Evolutionary conservation across 2,888 invertebrate species (phyloP), one percentile per base, ranked within the genome.

Genomic region (Lapara coniferarum): DNA sequence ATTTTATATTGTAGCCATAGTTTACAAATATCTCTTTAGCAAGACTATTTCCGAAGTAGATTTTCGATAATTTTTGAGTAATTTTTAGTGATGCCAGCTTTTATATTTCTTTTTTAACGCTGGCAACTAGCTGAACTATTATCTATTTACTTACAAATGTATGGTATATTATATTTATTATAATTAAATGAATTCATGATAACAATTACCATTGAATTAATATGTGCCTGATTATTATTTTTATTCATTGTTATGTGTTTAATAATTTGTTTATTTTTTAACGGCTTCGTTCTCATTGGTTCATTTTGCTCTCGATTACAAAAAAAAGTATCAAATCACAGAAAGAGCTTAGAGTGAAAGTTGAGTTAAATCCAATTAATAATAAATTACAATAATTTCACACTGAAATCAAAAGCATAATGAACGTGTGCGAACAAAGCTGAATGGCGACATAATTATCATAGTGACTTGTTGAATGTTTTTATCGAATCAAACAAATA

Each of bases 221-320:
- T 19, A 75, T 79, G 79, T 79, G 79, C 79, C 78, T 79, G 79
- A 78, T 76, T 74, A 67, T 73, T 67, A 71, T 70, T 30, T 70
- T 70, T 77, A 73, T 74, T 74, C 70, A 72, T 75, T 78, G 79
- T 78, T 79, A 75, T 74, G 70, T 69, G 77, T 72, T 75, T 70
- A 53, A 66, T 71, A 66, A 69, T 69, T 67, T 75, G 56, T 76
- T 69, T 72, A 70, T 75, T 69, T 75, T 69, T 58, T 63, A 19
- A 49, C 6, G 49, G 63, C 49, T 49, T 49, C 19, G 46, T 63
- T 63, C 49, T 49, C 49, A 59, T 19, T 63, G 13, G 46, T 19
- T 13, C 46, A 19, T 63, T 49, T 63, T 4, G 46, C 59, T 19
- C 4, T 55, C 19, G 55, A 55, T 55, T 55, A 19, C 19, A 55